Evolutionary conservation across 2,113 vertebrate species (phyloP).

Genomic region (Rhinichthys klamathensis): DNA sequence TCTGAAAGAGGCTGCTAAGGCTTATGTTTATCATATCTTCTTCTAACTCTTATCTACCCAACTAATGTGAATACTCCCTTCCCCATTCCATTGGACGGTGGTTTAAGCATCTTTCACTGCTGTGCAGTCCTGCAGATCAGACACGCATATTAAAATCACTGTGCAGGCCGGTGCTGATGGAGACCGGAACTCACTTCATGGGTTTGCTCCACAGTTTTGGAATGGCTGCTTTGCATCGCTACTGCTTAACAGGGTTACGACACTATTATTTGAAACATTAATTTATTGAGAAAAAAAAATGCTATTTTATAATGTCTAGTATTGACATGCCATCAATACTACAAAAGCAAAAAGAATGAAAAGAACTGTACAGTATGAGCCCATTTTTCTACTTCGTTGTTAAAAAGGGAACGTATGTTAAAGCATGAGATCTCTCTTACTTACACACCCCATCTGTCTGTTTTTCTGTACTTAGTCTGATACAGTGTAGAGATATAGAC

Average conservation of each 20-base stretch:
- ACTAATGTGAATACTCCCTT: slow-evolving; percentile 24
- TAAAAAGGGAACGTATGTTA: slow-evolving; percentile 35
- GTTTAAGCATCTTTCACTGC: slow-evolving; percentile 22
- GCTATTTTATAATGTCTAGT: slow-evolving; percentile 31
- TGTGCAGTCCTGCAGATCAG: slow-evolving; percentile 27
- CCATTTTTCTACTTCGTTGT: slow-evolving; percentile 41
- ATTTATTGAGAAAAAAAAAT: slow-evolving; percentile 16
- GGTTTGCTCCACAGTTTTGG: neutral
- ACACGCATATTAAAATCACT: slow-evolving; percentile 36
- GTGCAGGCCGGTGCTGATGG: slow-evolving; percentile 20
- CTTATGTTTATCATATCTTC: neutral
- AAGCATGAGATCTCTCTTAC: slow-evolving; percentile 38
- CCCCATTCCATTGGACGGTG: slow-evolving; percentile 13
- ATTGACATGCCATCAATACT: slow-evolving; percentile 16
- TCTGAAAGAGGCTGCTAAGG: neutral
- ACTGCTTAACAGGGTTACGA: slow-evolving; percentile 51
- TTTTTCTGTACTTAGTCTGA: slow-evolving; percentile 42
- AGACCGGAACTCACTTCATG: slow-evolving; percentile 18
- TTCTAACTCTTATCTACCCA: neutral
- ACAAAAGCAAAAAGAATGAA: slow-evolving; percentile 30
- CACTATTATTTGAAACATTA: slow-evolving; percentile 25
- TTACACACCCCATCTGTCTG: slow-evolving; percentile 9
- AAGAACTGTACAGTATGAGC: slow-evolving; percentile 42
- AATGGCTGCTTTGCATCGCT: slow-evolving; percentile 33
- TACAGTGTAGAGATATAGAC: slow-evolving; percentile 30